These are phyloP conservation scores for Syngnathoides biaculeatus DNA, from an alignment of 2,113 vertebrate species.

Conservation along the genomic window DNA sequence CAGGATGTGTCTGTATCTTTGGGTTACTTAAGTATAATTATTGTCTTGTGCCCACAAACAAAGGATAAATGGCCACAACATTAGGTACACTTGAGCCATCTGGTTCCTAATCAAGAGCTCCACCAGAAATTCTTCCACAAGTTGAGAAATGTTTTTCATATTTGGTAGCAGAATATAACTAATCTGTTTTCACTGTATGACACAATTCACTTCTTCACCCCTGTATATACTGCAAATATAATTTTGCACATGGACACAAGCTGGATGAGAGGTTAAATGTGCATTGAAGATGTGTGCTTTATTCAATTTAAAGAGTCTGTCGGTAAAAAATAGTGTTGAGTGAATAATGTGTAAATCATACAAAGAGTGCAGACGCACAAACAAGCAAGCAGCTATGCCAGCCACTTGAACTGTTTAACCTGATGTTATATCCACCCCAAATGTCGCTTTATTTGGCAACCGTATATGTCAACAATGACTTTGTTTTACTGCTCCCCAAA, in stretches of 20 bases:
- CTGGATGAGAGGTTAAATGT: not conserved
- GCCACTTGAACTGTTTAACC: constrained; percentile 1
- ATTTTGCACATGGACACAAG: not conserved
- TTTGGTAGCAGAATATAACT: not conserved
- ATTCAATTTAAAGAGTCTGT: not conserved
- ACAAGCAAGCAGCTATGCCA: constrained; percentile 1
- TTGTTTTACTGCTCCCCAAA: constrained; percentile 41
- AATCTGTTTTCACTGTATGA: not conserved
- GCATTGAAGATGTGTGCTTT: not conserved
- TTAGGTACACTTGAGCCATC: too few species aligned
- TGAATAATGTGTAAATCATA: not conserved
- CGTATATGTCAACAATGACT: constrained; percentile 15
- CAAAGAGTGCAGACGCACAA: not conserved
- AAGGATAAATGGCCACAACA: too few species aligned
- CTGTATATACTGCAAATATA: not conserved
- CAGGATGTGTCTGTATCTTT: too few species aligned
- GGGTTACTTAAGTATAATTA: too few species aligned
- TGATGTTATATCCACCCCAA: constrained; percentile 5
- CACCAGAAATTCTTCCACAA: not conserved
- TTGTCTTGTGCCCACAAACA: too few species aligned
- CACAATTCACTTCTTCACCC: not conserved
- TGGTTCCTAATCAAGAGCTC: too few species aligned
- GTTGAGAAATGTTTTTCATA: not conserved
- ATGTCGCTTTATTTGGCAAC: constrained; percentile 20
- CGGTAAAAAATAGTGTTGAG: not conserved